These are phyloP conservation scores for Geotrypetes seraphini DNA, from an alignment of 2,797 vertebrate genomes.

Conservation along the genomic window DNA sequence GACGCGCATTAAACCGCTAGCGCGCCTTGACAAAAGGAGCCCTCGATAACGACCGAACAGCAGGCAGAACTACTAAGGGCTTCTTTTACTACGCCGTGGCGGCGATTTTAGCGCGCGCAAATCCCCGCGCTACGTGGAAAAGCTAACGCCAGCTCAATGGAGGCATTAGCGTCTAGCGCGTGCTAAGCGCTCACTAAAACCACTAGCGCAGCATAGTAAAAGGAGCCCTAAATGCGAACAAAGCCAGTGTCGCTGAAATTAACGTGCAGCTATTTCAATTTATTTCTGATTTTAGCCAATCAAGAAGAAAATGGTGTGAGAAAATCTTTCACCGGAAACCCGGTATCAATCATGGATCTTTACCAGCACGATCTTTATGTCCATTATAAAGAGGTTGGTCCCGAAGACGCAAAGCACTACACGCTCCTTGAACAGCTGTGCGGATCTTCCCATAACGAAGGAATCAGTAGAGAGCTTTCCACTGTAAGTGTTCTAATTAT, in stretches of 20 bases:
- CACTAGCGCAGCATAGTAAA: no score
- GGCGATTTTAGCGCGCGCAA: no score
- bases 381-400: slow-evolving; percentile 48
- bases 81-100: no score
- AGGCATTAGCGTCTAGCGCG: no score
- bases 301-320: slow-evolving; percentile 49
- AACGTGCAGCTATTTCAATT: background rate
- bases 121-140: no score
- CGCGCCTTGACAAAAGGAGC: no score
- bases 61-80: no score
- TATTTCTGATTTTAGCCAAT: slow-evolving; percentile 30
- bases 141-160: no score
- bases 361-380: slow-evolving; percentile 59
- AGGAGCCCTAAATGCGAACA: no score
- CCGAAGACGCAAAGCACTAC: slow-evolving; percentile 56
- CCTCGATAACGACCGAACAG: no score
- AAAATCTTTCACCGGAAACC: slow-evolving; percentile 39
- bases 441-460: slow-evolving; percentile 45
- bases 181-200: no score
- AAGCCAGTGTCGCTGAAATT: background rate
- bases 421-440: slow-evolving; percentile 49
- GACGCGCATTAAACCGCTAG: no score
- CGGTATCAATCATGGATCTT: slow-evolving; percentile 64
- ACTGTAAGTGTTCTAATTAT: slow-evolving; percentile 49
- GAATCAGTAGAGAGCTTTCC: slow-evolving; percentile 41